Percentiles rank a stretch among this genome's conserved stretches.
Evolutionary conservation across 1,140 invertebrate genomes (phyloP).

Genomic region (Diabrotica virgifera): DNA sequence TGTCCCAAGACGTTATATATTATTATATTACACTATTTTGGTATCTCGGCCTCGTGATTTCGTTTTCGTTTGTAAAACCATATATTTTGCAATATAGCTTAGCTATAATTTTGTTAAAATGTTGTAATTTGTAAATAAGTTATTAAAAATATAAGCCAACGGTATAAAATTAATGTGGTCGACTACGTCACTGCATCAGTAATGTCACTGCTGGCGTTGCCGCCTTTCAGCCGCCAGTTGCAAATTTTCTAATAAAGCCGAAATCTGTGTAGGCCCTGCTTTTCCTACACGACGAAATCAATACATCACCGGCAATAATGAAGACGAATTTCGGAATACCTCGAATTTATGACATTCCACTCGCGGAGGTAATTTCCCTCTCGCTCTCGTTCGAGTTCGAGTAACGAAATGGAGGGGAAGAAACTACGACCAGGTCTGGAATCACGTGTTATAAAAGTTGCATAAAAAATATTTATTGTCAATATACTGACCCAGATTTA

Average conservation of each 20-base stretch:
- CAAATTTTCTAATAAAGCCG: slow-evolving; percentile 28
- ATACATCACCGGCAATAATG: slow-evolving; percentile 30
- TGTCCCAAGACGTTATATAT: too few relatives aligned
- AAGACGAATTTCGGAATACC: slow-evolving; percentile 34
- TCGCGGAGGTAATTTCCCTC: not conserved
- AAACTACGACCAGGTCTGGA: not conserved
- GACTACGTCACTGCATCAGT: not conserved
- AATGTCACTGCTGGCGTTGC: not conserved
- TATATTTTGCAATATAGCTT: too few relatives aligned
- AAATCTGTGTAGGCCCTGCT: slow-evolving; percentile 25
- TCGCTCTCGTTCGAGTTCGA: not conserved
- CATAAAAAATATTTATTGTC: too few relatives aligned
- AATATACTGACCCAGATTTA: too few relatives aligned
- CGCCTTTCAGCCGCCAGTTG: slow-evolving; percentile 14
- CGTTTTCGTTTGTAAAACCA: too few relatives aligned
- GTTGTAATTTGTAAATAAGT: too few relatives aligned
- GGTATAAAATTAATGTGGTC: too few relatives aligned
- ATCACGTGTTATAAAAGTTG: not conserved
- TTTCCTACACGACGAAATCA: slow-evolving; percentile 19
- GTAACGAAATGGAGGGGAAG: not conserved
- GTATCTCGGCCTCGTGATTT: too few relatives aligned
- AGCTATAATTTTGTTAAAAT: too few relatives aligned
- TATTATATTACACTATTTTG: too few relatives aligned
- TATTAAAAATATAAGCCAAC: too few relatives aligned
- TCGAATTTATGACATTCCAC: slow-evolving; percentile 35